phyloP scores from a whole-genome alignment of 2,888 invertebrate species.

The Philereme vetulata region DNA sequence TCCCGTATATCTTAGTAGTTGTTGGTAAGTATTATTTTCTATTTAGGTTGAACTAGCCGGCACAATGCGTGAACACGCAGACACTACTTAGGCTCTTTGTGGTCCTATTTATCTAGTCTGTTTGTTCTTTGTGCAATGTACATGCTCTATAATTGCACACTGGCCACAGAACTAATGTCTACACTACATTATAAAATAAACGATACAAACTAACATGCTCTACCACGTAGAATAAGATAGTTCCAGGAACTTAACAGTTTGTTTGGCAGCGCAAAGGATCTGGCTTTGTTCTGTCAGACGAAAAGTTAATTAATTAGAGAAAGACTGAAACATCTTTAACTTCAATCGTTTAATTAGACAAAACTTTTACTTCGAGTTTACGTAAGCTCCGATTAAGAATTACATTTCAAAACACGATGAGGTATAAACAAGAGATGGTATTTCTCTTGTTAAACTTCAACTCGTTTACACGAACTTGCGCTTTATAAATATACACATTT shows the following conservation, averaged over 20 bases:
- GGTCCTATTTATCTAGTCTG: slow-evolving; percentile 21
- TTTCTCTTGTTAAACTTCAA: too few relatives aligned
- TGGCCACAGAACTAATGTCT: slow-evolving; percentile 9
- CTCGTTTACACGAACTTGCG: too few relatives aligned
- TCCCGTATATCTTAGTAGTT: too few relatives aligned
- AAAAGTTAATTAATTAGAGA: too few relatives aligned
- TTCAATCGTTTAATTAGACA: neutral
- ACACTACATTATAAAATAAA: neutral
- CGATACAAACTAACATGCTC: too few relatives aligned
- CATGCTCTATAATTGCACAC: slow-evolving; percentile 19
- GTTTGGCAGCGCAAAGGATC: too few relatives aligned
- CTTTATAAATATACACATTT: too few relatives aligned
- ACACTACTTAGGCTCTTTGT: slow-evolving; percentile 22
- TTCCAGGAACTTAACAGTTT: too few relatives aligned
- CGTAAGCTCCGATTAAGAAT: neutral
- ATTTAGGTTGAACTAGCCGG: slow-evolving; percentile 6
- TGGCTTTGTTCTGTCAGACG: too few relatives aligned
- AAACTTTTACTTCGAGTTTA: neutral
- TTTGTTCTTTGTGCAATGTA: slow-evolving; percentile 28
- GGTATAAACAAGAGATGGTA: too few relatives aligned
- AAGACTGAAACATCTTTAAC: neutral
- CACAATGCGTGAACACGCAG: slow-evolving; percentile 3
- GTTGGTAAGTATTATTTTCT: neutral
- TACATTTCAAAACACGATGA: too few relatives aligned
- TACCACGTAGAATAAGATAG: too few relatives aligned